Base-by-base conservation (phyloP, 2,797 vertebrate species). In the Megaceryle alcyon region DNA sequence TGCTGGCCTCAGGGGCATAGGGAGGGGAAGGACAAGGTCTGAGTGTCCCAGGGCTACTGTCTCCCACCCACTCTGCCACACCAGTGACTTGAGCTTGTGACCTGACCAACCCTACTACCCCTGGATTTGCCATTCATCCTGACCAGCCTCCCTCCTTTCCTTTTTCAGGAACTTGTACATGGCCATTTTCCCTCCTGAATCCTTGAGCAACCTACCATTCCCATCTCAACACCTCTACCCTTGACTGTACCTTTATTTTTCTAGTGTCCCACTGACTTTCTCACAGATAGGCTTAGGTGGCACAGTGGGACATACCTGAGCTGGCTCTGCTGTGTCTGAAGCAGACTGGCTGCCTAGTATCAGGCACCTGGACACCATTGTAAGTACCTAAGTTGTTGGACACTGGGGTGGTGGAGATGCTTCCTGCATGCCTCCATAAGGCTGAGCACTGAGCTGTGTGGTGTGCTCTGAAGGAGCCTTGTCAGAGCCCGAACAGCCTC, bases 71-170 rank as follows among this genome's bases (percentile, higher is more conserved):
- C 44, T n/a, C 0, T 60, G 57, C 41, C 31, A 48, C 48, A 78
- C 6, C 33, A 49, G 23, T 56, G 69, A 23, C 61, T 77, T 1
- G 0, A 48, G 25, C n/a, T 75, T 31, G 35, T 0, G 3, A 28
- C 10, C 20, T 68, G 57, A 44, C 21, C 4, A 8, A 17, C 14
- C 9, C 22, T 35, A 17, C 11, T 8, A 5, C 6, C 12, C 39
- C 16, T 31, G n/a, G 57, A 44, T 71, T 54, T 75, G 10, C 15
- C 6, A 1, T 26, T 66, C 35, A 48, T 59, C 23, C 22, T 35
- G 46, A 35, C 7, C 29, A 54, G 14, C 39, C 19, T 83, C 19
- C 16, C 20, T 53, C 22, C 46, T 73, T 61, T 70, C 26, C 43
- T 49, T 23, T 43, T 46, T 60, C 63, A 68, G 61, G 41, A 86